These are phyloP conservation scores for Lanistes nyassanus DNA, from an alignment of 1,140 invertebrate genomes.

Conservation along the genomic window DNA sequence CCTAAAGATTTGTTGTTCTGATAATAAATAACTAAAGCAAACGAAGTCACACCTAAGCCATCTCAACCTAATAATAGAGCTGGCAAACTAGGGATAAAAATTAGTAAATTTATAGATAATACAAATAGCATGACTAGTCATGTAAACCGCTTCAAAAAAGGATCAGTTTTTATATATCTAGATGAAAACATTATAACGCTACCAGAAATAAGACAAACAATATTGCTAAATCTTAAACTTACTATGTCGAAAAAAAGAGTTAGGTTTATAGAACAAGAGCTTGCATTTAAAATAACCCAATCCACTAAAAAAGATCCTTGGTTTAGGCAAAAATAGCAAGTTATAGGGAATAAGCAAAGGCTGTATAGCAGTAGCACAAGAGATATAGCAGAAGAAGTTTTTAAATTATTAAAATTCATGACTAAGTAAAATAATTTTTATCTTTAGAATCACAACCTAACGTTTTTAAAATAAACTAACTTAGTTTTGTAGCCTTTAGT, in stretches of 20 bases:
- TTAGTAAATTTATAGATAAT: slow-evolving; percentile 71
- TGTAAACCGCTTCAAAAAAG: slow-evolving; percentile 13
- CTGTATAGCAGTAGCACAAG: not conserved
- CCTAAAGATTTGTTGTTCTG: slow-evolving; percentile 59
- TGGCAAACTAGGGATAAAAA: slow-evolving; percentile 76
- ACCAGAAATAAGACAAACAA: slow-evolving; percentile 19
- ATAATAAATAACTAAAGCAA: slow-evolving; percentile 18
- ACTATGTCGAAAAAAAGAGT: not conserved
- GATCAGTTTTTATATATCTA: slow-evolving; percentile 5
- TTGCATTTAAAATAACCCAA: not conserved
- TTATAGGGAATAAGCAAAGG: not conserved
- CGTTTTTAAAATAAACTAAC: slow-evolving; percentile 8
- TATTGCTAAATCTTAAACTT: slow-evolving; percentile 11
- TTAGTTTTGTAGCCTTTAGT: no score
- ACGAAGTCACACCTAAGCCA: slow-evolving; percentile 70
- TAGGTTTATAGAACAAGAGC: not conserved
- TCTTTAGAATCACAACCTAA: slow-evolving; percentile 5
- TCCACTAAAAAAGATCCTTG: not conserved
- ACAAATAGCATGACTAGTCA: slow-evolving; percentile 4
- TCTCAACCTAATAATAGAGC: slow-evolving; percentile 78
- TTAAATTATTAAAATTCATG: not conserved
- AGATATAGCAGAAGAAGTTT: not conserved
- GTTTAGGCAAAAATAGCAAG: not conserved
- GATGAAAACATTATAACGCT: slow-evolving; percentile 22
- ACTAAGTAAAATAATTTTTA: not conserved